Evolutionary conservation across 2,797 vertebrate genomes (phyloP).

Genomic region (Melanogrammus aeglefinus): DNA sequence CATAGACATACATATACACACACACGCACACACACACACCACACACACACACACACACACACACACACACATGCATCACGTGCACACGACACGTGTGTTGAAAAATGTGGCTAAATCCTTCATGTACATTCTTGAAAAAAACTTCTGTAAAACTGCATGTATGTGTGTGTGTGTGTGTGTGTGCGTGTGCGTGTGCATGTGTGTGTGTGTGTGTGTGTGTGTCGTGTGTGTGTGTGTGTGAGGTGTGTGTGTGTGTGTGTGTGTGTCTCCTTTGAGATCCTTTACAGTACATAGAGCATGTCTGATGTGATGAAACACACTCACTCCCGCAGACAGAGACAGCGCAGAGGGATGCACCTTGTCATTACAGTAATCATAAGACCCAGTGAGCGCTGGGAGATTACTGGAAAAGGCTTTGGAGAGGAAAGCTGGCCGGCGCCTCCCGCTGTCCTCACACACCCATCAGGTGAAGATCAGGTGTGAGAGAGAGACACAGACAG

Average conservation of each 20-base stretch:
- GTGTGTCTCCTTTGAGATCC: conserved; percentile 42
- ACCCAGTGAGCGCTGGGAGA: conserved; percentile 55
- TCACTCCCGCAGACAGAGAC: conserved; percentile 36
- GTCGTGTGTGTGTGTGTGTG: conserved; percentile 18
- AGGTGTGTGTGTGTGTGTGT: conserved; percentile 6
- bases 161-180: conserved; percentile 5
- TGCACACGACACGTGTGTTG: background rate
- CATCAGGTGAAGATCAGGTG: conserved; percentile 35
- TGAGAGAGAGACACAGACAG: conserved; percentile 24
- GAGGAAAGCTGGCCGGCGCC: conserved; percentile 69
- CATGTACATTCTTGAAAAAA: conserved; percentile 16
- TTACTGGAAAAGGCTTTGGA: conserved; percentile 68
- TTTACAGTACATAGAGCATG: conserved; percentile 41
- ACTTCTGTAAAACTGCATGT: conserved; percentile 9
- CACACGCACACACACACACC: conserved; percentile 6
- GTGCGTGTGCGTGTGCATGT: conserved; percentile 1
- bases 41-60: conserved; percentile 10
- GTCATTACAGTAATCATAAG: conserved; percentile 79
- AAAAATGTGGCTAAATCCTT: background rate
- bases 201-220: conserved; percentile 48
- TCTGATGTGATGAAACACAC: conserved; percentile 47
- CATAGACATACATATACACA: conserved; percentile 7
- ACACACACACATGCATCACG: background rate
- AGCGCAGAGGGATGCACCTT: conserved; percentile 64
- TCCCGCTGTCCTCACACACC: conserved; percentile 59